Base-by-base conservation (phyloP, 1,140 invertebrate genomes). In the Scaptodrosophila lebanonensis region DNA sequence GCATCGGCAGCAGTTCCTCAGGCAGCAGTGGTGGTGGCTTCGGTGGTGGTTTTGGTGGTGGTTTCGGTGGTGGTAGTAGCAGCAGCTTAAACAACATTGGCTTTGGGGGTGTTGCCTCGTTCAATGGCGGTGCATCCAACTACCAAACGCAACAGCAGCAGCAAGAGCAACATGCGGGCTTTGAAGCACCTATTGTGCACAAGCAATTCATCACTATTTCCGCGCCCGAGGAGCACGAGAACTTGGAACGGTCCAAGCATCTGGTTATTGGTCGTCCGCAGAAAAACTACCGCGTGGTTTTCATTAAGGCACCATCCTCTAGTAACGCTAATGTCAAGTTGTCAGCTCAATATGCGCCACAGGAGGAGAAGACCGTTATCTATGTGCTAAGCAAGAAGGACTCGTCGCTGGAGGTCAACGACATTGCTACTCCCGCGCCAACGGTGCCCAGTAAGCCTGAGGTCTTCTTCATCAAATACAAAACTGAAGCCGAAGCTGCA, bases 211-310 rank as follows among this genome's bases (percentile, higher is more conserved):
- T 85, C 18, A 60, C 77, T 2, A 62, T 86, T 11, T 73, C 85
- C 20, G 85, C 85, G 0, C 85, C 85, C 22, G 85, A 86, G 32
- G 85, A 86, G 54, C 61, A 67, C 15, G 79, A 86, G 35, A 67
- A 45, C 39, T 50, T 68, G 59, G 63, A 66, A 36, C 69, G 84
- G 30, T 39, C 67, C 32, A 86, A 86, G 60, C 84, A 86, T 17
- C 40, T 86, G 49, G 84, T 86, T 32, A 82, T 86, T 42, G 84
- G 84, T 2, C 89, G 91, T 5, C 88, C 93, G 42, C 92, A 94
- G 87, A 94, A 94, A 71, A 93, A 94, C 87, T 94, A 94, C 88
- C 94, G 94, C 73, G 95, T 95, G 66, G 94, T 95, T 71, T 95
- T 95, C 91, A 94, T 95, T 86, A 94, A 94, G 90, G 93, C 94